Evolutionary conservation across 2,113 vertebrate species (phyloP), one percentile per base, ranked within the genome.

Genomic region (Pseudonaja textilis): DNA sequence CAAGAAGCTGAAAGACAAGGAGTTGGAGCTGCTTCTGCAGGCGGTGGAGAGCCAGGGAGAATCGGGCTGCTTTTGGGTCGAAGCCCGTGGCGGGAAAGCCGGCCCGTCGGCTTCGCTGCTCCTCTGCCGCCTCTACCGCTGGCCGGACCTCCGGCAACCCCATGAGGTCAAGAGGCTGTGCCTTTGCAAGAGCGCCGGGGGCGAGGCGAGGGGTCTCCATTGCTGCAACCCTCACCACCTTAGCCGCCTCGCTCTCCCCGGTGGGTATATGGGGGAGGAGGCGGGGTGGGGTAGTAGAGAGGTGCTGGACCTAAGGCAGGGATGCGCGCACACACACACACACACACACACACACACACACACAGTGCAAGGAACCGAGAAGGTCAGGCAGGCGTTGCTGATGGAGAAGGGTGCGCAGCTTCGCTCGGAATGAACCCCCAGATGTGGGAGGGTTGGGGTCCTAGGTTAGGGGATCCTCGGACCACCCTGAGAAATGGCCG

Each of bases 211-310:
- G 0, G 34, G 92, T 0, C 14, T 22, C 0, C 93, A 97, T 26
- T 97, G 97, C 94, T 97, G 97, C n/a, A 97, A 97, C 90, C 97
- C 97, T 5, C 96, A 97, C 55, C 97, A 97, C 85, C 95, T 97
- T 54, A 96, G 97, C 96, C 96, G 97, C 55, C 93, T 97, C 87
- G 93, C 96, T 11, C 69, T n/a, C 0, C 94, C 97, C 4, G 97
- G 97, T 97, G 93, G 95, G 95, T 91, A 89, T 45, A 3, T 8
- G 2, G 0, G 29, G 29, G 45, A 45, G 45, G 45, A 42, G 42
- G 7, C 47, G 47, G 47, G 47, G 47, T 9, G 47, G 47, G 7
- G 42, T 3, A 10, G 39, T 34, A 2, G 12, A 0, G 22, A 20
- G 25, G 6, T 1, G 14, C 14, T 12, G 34, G 47, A 12, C 7